Evolutionary conservation across 2,797 vertebrate genomes (phyloP).

Genomic region (Glyptemys insculpta): DNA sequence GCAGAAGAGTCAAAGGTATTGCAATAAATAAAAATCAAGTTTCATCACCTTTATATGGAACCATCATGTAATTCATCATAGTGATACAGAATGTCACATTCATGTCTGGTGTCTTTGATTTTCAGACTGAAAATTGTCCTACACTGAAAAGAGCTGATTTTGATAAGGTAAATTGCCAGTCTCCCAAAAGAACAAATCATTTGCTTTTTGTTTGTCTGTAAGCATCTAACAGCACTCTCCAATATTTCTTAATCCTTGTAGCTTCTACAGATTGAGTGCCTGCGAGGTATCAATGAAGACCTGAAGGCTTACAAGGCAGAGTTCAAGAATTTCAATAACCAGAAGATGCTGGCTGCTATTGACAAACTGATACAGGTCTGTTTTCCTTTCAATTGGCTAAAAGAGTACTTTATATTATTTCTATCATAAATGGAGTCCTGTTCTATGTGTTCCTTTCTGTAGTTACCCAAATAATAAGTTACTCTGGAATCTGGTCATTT

Average conservation of each 20-base stretch:
- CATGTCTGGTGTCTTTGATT: conserved; percentile 32
- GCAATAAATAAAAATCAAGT: neutral
- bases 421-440: neutral
- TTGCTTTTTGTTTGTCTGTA: fast-evolving
- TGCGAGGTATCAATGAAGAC: conserved; percentile 86
- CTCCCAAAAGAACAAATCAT: fast-evolving
- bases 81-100: neutral
- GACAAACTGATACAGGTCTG: conserved; percentile 71
- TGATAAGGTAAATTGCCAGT: conserved; percentile 79
- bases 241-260: neutral
- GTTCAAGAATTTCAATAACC: conserved; percentile 59
- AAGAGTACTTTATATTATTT: neutral
- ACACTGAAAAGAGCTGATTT: conserved; percentile 70
- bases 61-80: neutral
- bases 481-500: neutral
- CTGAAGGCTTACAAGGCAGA: conserved; percentile 80
- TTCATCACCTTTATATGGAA: fast-evolving
- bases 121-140: conserved; percentile 82
- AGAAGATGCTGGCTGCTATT: conserved; percentile 63
- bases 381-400: neutral
- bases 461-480: neutral
- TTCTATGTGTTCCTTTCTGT: neutral
- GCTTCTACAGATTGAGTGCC: conserved; percentile 84
- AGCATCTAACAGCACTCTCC: neutral
- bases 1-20: conserved; percentile 74